Percentiles rank a stretch among this genome's conserved stretches.
Evolutionary conservation across 2,797 vertebrate species (phyloP).

Genomic region (Trachurus trachurus): DNA sequence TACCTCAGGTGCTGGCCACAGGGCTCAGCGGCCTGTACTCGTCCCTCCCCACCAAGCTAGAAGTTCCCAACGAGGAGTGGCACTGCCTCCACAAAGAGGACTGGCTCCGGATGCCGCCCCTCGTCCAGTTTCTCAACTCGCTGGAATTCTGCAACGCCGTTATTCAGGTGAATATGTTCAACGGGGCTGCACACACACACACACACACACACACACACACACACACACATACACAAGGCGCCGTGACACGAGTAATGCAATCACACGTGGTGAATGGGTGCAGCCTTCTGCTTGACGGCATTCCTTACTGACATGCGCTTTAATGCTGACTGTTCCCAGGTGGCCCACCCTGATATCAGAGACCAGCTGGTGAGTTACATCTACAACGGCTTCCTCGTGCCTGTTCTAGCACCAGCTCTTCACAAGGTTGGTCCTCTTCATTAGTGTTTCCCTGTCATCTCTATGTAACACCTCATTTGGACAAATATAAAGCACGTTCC

Average conservation of each 20-base stretch:
- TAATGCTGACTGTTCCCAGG: constrained; percentile 80
- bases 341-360: constrained; percentile 93
- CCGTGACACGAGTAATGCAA: constrained; percentile 28
- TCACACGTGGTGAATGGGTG: not conserved
- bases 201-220: not conserved
- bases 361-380: constrained; percentile 96
- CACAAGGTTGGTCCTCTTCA: constrained; percentile 91
- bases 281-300: constrained; percentile 7
- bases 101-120: constrained; percentile 92
- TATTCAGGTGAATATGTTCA: constrained; percentile 90
- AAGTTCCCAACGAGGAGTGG: constrained; percentile 94
- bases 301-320: constrained; percentile 26
- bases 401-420: constrained; percentile 96
- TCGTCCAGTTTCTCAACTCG: constrained; percentile 98
- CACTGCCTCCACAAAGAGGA: constrained; percentile 95
- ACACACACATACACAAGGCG: not conserved
- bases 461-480: not conserved
- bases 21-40: constrained; percentile 98
- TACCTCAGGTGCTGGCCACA: constrained; percentile 93
- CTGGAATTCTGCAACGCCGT: constrained; percentile 99
- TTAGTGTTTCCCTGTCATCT: not conserved
- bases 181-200: not conserved
- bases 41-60: constrained; percentile 94
- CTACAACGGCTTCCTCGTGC: constrained; percentile 97
- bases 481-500: not conserved